These are phyloP conservation scores for Suricata suricatta DNA, from an alignment of 2,113 vertebrate species.

Conservation along the genomic window DNA sequence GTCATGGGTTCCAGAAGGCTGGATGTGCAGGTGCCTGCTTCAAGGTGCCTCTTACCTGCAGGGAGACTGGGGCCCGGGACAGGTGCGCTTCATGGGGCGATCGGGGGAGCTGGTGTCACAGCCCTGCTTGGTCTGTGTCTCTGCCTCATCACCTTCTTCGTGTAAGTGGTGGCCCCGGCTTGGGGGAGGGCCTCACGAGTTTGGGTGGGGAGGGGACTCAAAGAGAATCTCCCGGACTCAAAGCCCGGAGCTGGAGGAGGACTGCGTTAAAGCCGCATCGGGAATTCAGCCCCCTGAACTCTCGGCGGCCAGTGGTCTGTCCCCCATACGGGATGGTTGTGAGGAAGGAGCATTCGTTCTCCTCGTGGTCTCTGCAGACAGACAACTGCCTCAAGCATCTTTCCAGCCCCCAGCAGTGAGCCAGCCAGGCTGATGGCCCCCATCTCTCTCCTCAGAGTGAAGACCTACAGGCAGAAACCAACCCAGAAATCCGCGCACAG, in stretches of 20 bases:
- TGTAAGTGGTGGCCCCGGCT: slow-evolving; percentile 5
- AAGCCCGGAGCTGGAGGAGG: background rate
- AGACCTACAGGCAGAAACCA: background rate
- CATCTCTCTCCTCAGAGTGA: slow-evolving; percentile 31
- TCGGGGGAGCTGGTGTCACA: background rate
- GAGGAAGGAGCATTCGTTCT: background rate
- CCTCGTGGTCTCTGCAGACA: background rate
- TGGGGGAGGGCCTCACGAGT: too few relatives aligned
- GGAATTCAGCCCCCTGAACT: background rate
- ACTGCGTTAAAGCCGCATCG: rapidly evolving
- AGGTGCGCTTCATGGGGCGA: background rate
- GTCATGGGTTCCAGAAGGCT: background rate
- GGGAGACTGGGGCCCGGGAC: background rate
- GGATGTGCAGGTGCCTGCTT: background rate
- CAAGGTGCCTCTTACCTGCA: background rate
- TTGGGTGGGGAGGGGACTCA: background rate
- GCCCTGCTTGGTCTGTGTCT: background rate
- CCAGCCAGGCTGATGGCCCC: background rate
- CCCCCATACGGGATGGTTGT: background rate
- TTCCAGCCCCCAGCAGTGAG: rapidly evolving
- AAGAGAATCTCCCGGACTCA: too few relatives aligned
- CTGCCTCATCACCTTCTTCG: background rate
- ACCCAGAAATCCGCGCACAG: rapidly evolving
- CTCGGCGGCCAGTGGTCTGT: rapidly evolving
- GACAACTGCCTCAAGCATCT: background rate